Evolutionary conservation across 2,113 vertebrate genomes (phyloP).

Genomic region (Nothobranchius kuhntae): DNA sequence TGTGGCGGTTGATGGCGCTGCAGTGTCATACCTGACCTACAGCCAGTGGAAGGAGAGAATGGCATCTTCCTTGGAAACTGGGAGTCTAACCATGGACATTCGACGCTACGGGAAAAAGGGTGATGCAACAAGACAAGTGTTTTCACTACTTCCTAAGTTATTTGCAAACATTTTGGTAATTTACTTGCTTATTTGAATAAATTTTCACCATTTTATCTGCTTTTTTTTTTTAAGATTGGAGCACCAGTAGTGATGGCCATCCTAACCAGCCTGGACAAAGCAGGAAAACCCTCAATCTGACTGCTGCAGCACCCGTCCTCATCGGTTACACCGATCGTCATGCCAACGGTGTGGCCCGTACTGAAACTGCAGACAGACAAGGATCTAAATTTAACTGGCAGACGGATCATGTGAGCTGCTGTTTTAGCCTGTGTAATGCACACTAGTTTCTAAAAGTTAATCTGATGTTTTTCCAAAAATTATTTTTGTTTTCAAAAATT

Average conservation of each 20-base stretch:
- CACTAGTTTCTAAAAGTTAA: background rate
- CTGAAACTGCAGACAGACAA: conserved; percentile 64
- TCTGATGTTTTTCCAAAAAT: background rate
- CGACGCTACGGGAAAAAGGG: conserved; percentile 90
- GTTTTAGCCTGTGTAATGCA: background rate
- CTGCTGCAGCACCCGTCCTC: conserved; percentile 85
- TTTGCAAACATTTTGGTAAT: background rate
- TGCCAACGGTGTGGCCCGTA: conserved; percentile 68
- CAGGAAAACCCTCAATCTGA: conserved; percentile 92
- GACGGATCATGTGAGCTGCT: conserved; percentile 80
- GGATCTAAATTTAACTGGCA: conserved; percentile 72
- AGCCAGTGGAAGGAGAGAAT: conserved; percentile 88
- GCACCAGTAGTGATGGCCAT: conserved; percentile 73
- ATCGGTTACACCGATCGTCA: conserved; percentile 84
- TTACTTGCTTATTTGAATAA: background rate
- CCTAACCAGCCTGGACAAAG: conserved; percentile 83
- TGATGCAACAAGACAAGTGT: conserved; percentile 62
- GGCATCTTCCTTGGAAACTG: conserved; percentile 83
- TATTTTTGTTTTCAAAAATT: conserved; percentile 28
- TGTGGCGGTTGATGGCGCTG: conserved; percentile 82
- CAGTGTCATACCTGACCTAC: conserved; percentile 83
- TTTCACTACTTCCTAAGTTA: background rate
- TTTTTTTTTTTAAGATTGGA: conserved; percentile 79
- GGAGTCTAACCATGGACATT: conserved; percentile 89
- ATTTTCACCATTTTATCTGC: background rate